These are phyloP conservation scores for Musca vetustissima DNA, from an alignment of 1,140 invertebrate genomes.

Conservation along the genomic window DNA sequence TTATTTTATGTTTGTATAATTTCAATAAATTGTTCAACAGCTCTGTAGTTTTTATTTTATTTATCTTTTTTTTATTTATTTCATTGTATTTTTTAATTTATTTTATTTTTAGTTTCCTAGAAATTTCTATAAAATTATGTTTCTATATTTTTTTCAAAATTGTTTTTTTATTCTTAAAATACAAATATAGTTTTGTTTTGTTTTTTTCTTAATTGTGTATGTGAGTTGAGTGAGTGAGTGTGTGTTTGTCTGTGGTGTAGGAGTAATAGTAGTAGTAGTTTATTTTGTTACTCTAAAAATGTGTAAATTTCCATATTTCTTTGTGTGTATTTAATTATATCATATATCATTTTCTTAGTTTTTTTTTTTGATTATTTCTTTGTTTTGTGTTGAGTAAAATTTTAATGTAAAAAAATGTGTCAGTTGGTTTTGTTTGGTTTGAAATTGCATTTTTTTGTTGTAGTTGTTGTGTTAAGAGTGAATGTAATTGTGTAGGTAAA, in stretches of 20 bases:
- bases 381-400: not conserved
- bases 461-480: too few relatives aligned
- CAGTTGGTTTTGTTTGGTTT: not conserved
- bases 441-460: too few relatives aligned
- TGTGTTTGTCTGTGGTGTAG: not conserved
- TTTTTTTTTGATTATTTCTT: slow-evolving; percentile 2
- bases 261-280: too few relatives aligned
- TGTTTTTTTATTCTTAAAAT: slow-evolving; percentile 6
- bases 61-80: too few relatives aligned
- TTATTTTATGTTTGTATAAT: slow-evolving; percentile 20
- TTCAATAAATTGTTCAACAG: slow-evolving; percentile 22
- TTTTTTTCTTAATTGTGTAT: too few relatives aligned
- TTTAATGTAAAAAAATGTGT: slow-evolving; percentile 4
- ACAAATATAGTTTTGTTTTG: not conserved
- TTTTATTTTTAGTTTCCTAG: slow-evolving; percentile 9
- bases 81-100: not conserved
- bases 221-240: not conserved
- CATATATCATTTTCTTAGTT: too few relatives aligned
- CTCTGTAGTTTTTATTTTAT: slow-evolving; percentile 1
- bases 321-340: not conserved
- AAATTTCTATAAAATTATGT: slow-evolving; percentile 12
- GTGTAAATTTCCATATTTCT: slow-evolving; percentile 9
- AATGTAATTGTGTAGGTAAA: too few relatives aligned
- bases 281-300: not conserved
- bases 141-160: not conserved